These are phyloP conservation scores for Ursus arctos DNA, from an alignment of 2,113 vertebrate genomes.

Conservation along the genomic window DNA sequence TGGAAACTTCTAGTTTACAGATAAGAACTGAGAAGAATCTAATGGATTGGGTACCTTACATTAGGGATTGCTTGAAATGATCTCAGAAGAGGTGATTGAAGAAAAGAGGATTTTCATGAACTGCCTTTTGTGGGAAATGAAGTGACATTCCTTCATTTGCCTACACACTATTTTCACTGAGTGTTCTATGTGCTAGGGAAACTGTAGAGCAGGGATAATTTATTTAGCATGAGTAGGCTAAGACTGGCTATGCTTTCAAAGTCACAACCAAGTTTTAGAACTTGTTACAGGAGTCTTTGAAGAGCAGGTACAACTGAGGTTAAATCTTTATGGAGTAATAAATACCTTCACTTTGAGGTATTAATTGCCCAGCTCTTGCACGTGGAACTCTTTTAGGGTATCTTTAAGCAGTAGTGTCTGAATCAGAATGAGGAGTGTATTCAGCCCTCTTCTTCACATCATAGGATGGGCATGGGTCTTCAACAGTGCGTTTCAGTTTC, in stretches of 20 bases:
- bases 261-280: conserved; percentile 41
- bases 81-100: not conserved
- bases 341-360: conserved; percentile 36
- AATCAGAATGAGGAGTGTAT: conserved; percentile 48
- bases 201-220: not conserved
- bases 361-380: conserved; percentile 41
- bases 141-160: conserved; percentile 12
- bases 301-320: conserved; percentile 37
- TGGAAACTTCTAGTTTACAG: conserved; percentile 12
- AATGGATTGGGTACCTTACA: conserved; percentile 1
- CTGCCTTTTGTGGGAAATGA: conserved; percentile 48
- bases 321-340: conserved; percentile 22
- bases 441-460: conserved; percentile 17
- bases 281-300: conserved; percentile 36
- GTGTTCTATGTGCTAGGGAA: not conserved
- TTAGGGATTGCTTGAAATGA: conserved; percentile 26
- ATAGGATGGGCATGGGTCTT: not conserved
- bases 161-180: not conserved
- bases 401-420: conserved; percentile 35
- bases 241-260: conserved; percentile 24
- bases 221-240: not conserved
- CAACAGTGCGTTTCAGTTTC: not conserved
- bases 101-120: not conserved
- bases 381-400: not conserved
- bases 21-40: not conserved